phyloP scores from a whole-genome alignment of 2,797 vertebrate species.

The Pipistrellus nathusii region DNA sequence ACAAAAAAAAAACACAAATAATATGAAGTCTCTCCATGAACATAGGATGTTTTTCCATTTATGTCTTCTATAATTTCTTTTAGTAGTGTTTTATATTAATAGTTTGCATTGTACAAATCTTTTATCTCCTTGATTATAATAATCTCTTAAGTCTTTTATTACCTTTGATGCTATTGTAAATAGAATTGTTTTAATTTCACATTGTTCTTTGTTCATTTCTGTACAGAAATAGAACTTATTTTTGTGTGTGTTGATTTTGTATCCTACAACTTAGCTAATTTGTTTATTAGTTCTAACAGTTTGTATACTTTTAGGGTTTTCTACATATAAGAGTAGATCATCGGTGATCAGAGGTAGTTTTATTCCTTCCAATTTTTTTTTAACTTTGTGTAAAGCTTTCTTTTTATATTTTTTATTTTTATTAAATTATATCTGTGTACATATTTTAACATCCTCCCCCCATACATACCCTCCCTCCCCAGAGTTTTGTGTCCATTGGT shows the following conservation, averaged over 20 bases:
- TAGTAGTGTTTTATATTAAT: neutral
- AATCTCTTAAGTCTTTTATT: neutral
- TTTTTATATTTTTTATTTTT: too few species aligned
- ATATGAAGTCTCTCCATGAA: neutral
- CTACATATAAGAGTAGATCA: neutral
- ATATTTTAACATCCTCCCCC: too few species aligned
- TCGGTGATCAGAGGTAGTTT: neutral
- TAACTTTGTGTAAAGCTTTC: too few species aligned
- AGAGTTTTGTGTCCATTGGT: too few species aligned
- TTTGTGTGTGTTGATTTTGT: neutral
- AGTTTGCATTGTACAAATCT: neutral
- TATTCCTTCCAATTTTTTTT: neutral
- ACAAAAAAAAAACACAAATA: too few species aligned
- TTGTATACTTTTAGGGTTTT: neutral
- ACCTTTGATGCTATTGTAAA: neutral
- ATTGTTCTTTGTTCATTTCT: neutral
- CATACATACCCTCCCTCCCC: too few species aligned
- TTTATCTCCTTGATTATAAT: neutral
- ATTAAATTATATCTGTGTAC: too few species aligned
- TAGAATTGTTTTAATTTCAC: conserved; percentile 9
- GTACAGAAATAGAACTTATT: neutral
- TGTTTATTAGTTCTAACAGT: neutral
- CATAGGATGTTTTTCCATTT: neutral
- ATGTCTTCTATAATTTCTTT: conserved; percentile 6
- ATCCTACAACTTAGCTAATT: neutral